Evolutionary conservation across 1,140 invertebrate species (phyloP).

Genomic region (Diachasmimorpha longicaudata): DNA sequence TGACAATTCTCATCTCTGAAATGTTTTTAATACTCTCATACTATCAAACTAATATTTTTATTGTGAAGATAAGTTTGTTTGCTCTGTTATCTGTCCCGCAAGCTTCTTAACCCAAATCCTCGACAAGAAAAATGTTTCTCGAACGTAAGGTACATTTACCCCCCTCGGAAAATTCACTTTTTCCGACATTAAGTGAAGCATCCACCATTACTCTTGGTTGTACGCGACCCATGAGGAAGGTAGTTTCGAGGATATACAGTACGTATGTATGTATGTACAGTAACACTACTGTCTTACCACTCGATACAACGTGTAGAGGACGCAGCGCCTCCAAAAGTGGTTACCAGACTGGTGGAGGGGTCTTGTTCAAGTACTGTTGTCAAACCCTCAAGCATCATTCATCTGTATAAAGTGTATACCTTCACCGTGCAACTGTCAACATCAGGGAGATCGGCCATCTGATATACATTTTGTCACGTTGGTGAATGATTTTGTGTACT

Average conservation of each 20-base stretch:
- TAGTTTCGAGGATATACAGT: background rate
- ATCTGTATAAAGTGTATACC: background rate
- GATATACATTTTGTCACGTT: background rate
- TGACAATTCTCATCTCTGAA: too few relatives aligned
- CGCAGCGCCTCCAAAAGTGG: background rate
- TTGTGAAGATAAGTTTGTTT: background rate
- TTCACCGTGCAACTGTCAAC: background rate
- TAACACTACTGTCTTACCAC: background rate
- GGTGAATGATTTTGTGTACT: background rate
- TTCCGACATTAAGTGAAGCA: background rate
- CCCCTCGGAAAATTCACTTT: background rate
- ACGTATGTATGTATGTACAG: background rate
- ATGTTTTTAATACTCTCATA: background rate
- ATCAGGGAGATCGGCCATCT: background rate
- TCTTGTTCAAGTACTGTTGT: background rate
- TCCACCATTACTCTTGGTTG: background rate
- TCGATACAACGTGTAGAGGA: background rate
- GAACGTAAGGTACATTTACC: background rate
- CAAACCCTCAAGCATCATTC: constrained; percentile 6
- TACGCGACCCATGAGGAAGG: background rate
- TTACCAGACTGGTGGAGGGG: background rate
- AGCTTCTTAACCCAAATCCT: background rate
- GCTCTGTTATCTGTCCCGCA: background rate
- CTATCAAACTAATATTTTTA: background rate
- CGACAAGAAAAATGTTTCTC: background rate